Evolutionary conservation across 2,797 vertebrate genomes (phyloP).

Genomic region (Neostethus bicornis): DNA sequence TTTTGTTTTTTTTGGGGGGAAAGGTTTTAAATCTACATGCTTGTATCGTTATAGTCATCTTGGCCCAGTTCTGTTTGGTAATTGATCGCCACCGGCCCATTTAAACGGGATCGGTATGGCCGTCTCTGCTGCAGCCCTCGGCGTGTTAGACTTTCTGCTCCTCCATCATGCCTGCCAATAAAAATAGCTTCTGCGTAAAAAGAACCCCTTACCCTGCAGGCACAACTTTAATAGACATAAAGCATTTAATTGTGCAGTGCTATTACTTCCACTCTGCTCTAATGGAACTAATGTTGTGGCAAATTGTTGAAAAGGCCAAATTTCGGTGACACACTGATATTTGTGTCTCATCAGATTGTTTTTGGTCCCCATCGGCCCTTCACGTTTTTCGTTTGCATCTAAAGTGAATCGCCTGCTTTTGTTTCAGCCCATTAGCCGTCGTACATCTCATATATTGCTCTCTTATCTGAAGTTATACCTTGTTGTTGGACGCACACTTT

Average conservation of each 20-base stretch:
- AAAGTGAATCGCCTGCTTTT: conserved; percentile 43
- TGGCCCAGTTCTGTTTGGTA: conserved; percentile 17
- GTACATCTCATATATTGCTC: conserved; percentile 42
- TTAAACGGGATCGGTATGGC: conserved; percentile 21
- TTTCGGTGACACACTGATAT: conserved; percentile 56
- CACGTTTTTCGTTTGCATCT: conserved; percentile 31
- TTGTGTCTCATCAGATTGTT: conserved; percentile 53
- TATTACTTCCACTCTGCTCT: conserved; percentile 64
- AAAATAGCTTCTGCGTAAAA: conserved; percentile 33
- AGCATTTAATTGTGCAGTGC: conserved; percentile 71
- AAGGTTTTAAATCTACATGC: conserved; percentile 22
- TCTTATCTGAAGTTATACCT: conserved; percentile 50
- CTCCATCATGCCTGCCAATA: conserved; percentile 9
- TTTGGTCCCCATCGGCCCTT: conserved; percentile 32
- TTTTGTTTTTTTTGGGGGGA: conserved; percentile 23
- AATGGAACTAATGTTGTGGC: conserved; percentile 71
- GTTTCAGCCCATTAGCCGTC: conserved; percentile 66
- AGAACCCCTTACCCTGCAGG: conserved; percentile 37
- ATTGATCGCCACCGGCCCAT: conserved; percentile 13
- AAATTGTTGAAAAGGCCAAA: conserved; percentile 58
- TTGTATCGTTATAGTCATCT: conserved; percentile 29
- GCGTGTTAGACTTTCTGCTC: conserved; percentile 14
- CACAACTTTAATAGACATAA: conserved; percentile 55
- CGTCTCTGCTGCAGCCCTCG: background rate
- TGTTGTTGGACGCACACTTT: conserved; percentile 31